Evolutionary conservation across 2,113 vertebrate species (phyloP).

Genomic region (Scatophagus argus): DNA sequence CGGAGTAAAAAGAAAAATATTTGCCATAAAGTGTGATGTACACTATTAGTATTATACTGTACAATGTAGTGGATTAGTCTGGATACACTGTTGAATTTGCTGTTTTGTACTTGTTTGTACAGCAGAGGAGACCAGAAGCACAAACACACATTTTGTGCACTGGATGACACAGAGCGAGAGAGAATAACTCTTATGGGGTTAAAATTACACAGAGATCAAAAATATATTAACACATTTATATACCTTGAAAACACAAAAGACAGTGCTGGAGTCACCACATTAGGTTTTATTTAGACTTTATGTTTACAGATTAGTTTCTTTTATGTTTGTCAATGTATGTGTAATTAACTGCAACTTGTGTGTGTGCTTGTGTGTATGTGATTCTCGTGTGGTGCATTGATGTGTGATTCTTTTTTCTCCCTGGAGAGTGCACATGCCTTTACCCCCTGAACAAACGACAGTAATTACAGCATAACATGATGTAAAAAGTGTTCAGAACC

Average conservation of each 20-base stretch:
- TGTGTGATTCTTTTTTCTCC: not conserved
- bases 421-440: slow-evolving; percentile 21
- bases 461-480: slow-evolving; percentile 57
- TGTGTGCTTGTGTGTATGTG: not conserved
- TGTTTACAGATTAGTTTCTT: slow-evolving; percentile 63
- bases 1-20: not conserved
- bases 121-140: slow-evolving; percentile 23
- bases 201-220: not conserved
- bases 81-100: not conserved
- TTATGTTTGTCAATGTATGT: slow-evolving; percentile 21
- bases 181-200: too few relatives aligned
- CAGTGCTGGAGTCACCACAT: slow-evolving; percentile 70
- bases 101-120: not conserved
- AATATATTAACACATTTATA: not conserved
- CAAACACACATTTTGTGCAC: too few relatives aligned
- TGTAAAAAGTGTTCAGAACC: slow-evolving; percentile 47
- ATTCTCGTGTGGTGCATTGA: not conserved
- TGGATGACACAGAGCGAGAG: not conserved
- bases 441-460: slow-evolving; percentile 54
- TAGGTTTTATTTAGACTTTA: slow-evolving; percentile 78
- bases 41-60: too few relatives aligned
- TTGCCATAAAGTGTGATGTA: too few relatives aligned
- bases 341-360: slow-evolving; percentile 14
- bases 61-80: not conserved
- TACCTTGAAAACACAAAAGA: slow-evolving; percentile 45